phyloP scores from a whole-genome alignment of 2,797 vertebrate genomes.

The Triplophysa yarkandensis region DNA sequence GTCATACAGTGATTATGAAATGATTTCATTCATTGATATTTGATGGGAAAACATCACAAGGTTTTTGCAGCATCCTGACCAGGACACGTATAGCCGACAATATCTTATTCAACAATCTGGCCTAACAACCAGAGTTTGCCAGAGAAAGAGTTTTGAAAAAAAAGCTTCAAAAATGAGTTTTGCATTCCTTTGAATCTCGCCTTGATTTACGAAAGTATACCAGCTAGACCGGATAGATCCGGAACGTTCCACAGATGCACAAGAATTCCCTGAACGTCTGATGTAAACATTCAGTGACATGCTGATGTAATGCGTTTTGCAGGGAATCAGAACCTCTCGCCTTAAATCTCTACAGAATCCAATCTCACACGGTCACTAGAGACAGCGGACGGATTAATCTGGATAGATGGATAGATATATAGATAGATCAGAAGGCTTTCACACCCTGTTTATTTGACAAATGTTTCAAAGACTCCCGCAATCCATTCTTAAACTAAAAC shows the following conservation, averaged over 20 bases:
- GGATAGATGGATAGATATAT: too few species aligned
- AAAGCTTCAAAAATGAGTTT: too few species aligned
- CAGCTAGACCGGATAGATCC: not conserved
- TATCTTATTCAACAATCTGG: too few species aligned
- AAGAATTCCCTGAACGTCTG: not conserved
- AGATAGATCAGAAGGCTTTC: conserved; percentile 10
- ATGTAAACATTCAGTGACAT: not conserved
- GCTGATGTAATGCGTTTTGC: not conserved
- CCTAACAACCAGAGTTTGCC: not conserved
- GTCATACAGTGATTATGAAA: not conserved
- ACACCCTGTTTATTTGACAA: conserved; percentile 35
- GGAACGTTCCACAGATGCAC: not conserved
- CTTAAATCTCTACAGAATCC: not conserved
- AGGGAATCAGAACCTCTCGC: not conserved
- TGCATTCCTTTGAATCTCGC: too few species aligned
- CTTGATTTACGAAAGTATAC: not conserved
- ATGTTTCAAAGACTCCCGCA: conserved; percentile 7
- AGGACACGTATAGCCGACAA: not conserved
- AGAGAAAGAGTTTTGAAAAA: too few species aligned
- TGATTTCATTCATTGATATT: not conserved
- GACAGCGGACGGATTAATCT: not conserved
- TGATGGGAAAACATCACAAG: not conserved
- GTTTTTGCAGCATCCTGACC: not conserved
- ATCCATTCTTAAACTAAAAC: conserved; percentile 32
- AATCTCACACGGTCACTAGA: not conserved